Conservation (phyloP, 2,113 vertebrate genomes). For the Corythoichthys intestinalis region DNA sequence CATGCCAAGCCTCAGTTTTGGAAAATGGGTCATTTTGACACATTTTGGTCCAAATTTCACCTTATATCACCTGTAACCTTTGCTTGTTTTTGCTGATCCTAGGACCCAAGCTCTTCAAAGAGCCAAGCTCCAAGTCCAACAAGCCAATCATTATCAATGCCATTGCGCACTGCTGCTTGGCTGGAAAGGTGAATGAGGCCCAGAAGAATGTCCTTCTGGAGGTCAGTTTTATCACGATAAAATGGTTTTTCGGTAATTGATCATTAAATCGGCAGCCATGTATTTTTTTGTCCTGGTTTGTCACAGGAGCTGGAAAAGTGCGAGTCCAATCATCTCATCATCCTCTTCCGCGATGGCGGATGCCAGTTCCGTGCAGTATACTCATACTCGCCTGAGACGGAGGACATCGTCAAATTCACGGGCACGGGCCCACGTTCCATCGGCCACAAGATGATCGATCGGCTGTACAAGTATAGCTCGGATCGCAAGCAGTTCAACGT, state of each 20-base stretch:
- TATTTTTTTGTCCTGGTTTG: neutral
- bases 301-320: conserved; percentile 90
- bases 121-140: conserved; percentile 95
- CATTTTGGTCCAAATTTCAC: no score
- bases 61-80: neutral
- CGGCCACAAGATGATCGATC: conserved; percentile 92
- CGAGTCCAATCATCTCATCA: conserved; percentile 94
- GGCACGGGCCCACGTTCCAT: conserved; percentile 88
- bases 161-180: conserved; percentile 91
- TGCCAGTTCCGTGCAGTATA: conserved; percentile 94
- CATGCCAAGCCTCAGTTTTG: no score
- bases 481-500: conserved; percentile 94
- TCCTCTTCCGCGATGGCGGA: conserved; percentile 90
- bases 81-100: conserved; percentile 6
- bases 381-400: conserved; percentile 84
- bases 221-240: conserved; percentile 62
- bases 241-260: neutral
- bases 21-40: no score
- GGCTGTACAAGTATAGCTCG: conserved; percentile 94
- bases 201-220: conserved; percentile 89
- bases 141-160: conserved; percentile 94
- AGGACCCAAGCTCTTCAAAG: conserved; percentile 95
- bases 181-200: conserved; percentile 90
- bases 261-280: neutral
- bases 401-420: conserved; percentile 87